Base-by-base conservation (phyloP, 2,113 vertebrate genomes). In the Amazona guildingii region DNA sequence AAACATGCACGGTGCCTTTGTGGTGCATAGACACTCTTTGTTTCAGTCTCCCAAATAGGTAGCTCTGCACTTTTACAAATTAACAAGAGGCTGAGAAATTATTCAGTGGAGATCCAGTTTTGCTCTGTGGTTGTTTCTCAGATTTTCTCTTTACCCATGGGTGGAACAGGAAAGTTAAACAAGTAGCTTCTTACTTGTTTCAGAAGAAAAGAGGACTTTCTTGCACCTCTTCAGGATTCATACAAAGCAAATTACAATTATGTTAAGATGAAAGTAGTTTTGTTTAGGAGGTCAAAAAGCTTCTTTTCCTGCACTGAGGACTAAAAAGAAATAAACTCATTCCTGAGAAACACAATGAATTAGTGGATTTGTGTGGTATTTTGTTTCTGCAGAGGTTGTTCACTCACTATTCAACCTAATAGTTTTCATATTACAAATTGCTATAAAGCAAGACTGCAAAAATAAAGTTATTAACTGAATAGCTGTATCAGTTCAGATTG, bases 11-110 rank as follows among this genome's bases (percentile, higher is more conserved):
- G 9, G 3, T 66, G 77, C 9, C 11, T 33, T 86, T 85, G 41
- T 66, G 86, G 91, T 46, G 95, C 82, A 73, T 52, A 51, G 51
- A 86, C 54, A 54, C 33, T 86, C 31, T 80, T 80, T 80, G 64
- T 80, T 59, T 94, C 54, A 66, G 51, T 37, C 54, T 95, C 27
- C 68, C 76, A 72, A 63, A 37, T 11, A 48, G 76, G 90, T 70
- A 97, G 84, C 52, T 94, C 68, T 72, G 54, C 61, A 35, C 54
- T 96, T 93, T 93, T 88, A 57, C 91, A 94, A 86, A 37, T 48
- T 87, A 94, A 91, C 91, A 88, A 87, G 69, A 72, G 29, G 24
- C 82, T 95, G 88, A 83, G 77, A 49, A 78, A 79, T 39, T 70
- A 23, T 55, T 59, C 54, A 67, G 3, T 35, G 41, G 43, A 51